Percentiles rank a stretch among this genome's conserved stretches.
Conservation (phyloP, 2,113 vertebrate genomes). For the Hypanus sabinus region DNA sequence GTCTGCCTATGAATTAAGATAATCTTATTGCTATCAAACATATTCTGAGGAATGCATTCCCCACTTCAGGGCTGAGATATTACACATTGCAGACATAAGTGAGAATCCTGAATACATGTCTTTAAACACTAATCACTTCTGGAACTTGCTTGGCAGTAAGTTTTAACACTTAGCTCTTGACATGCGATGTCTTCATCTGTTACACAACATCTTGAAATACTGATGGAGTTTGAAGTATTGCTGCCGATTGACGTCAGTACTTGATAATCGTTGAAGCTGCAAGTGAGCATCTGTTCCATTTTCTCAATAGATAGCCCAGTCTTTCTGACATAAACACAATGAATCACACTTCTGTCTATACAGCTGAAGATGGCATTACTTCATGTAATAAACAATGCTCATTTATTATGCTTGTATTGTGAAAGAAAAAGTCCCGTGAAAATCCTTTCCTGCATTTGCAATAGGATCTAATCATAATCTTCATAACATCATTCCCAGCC, state of each 20-base stretch:
- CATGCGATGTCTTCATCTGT: not conserved
- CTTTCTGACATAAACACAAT: slow-evolving; percentile 1
- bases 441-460: not conserved
- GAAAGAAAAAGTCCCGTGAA: not conserved
- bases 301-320: not conserved
- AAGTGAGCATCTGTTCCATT: not conserved
- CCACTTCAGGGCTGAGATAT: not conserved
- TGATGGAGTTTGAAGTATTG: not conserved
- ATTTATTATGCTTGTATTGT: slow-evolving; percentile 28
- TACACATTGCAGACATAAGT: not conserved
- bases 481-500: not conserved
- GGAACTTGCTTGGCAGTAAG: not conserved
- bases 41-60: not conserved
- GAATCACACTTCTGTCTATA: not conserved
- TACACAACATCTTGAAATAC: slow-evolving; percentile 8
- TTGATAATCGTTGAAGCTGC: not conserved
- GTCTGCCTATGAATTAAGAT: not conserved
- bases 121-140: not conserved
- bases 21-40: not conserved
- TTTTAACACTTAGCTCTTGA: not conserved
- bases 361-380: not conserved
- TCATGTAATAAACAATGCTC: not conserved
- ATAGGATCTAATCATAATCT: not conserved
- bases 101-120: not conserved
- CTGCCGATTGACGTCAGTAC: slow-evolving; percentile 27